Percentiles rank a stretch among this genome's conserved stretches.
Evolutionary conservation across 2,113 vertebrate species (phyloP).

Genomic region (Anser brachyrhynchus): DNA sequence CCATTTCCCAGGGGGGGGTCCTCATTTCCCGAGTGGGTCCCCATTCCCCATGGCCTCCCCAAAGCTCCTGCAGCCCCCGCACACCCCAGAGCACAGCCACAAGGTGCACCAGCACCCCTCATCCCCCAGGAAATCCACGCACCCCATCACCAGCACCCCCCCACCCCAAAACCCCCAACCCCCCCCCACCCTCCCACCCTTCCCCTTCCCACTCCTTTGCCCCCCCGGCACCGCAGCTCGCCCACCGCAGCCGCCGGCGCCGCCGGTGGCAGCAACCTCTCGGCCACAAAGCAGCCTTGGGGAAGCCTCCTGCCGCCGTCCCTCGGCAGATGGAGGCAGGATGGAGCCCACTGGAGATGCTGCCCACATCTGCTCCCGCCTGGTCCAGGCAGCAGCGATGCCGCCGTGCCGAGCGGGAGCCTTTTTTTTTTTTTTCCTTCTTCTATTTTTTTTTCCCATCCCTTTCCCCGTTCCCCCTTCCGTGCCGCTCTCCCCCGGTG

Average conservation of each 20-base stretch:
- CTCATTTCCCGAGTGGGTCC: background rate
- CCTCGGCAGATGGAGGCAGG: background rate
- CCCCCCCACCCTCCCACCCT: no score
- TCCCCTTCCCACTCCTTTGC: background rate
- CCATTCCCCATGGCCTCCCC: background rate
- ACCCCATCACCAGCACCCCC: no score
- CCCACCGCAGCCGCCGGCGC: no score
- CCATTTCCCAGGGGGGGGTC: no score
- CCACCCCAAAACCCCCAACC: no score
- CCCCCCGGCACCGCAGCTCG: background rate
- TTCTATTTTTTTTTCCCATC: background rate
- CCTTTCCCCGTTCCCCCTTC: background rate
- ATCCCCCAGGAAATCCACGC: background rate
- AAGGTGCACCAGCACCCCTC: background rate
- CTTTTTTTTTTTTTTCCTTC: background rate
- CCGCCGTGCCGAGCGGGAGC: background rate
- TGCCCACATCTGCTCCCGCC: background rate
- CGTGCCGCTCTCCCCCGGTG: background rate
- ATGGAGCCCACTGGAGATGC: background rate
- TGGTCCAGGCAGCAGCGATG: background rate
- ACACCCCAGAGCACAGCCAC: background rate
- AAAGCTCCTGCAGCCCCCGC: background rate
- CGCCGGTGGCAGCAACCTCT: background rate
- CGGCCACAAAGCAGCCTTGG: background rate
- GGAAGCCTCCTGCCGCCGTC: background rate